Evolutionary conservation across 2,888 invertebrate genomes (phyloP), one percentile per base, ranked within the genome.

Genomic region (Ecliptopera silaceata): DNA sequence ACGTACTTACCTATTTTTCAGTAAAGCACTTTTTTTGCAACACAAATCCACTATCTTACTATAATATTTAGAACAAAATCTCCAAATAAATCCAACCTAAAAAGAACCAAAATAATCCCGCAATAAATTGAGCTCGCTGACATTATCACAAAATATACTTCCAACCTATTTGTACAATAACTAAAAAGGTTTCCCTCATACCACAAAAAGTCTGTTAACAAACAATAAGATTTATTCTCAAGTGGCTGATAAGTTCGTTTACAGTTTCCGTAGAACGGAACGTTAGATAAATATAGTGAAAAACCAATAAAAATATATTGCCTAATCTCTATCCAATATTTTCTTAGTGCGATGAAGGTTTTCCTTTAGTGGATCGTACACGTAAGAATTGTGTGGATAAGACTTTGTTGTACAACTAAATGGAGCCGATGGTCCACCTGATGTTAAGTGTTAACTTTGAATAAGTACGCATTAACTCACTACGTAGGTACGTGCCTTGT

Each of bases 261-360:
- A 59, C 55, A 50, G 56, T 47, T 63, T 74, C 74, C 69, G 71
- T 68, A 22, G 71, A 74, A 78, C 72, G 74, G 81, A 77, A 86
- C 83, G 84, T 87, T 79, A 88, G 84, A 87, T 88, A 88, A 89
- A 89, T 89, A 89, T 82, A 84, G 86, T 84, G 84, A 82, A 79
- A 84, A 86, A 83, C 80, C 88, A 88, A 89, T 88, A 90, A 88
- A 90, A 88, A 82, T 89, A 82, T 86, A 90, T 88, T 82, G 86
- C 86, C 88, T 90, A 89, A 90, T 90, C 89, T 88, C 88, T 88
- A 85, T 80, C 85, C 87, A 88, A 89, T 89, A 90, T 90, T 90
- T 89, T 88, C 87, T 88, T 87, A 86, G 80, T 87, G 79, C 86
- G 82, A 83, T 81, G 81, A 75, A 79, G 80, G 76, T 81, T 88